A percentile compares a stretch with the other conserved stretches of the same genome.
These are phyloP conservation scores for Cyrtorhinus lividipennis DNA, from an alignment of 1,140 invertebrate species.

Conservation along the genomic window DNA sequence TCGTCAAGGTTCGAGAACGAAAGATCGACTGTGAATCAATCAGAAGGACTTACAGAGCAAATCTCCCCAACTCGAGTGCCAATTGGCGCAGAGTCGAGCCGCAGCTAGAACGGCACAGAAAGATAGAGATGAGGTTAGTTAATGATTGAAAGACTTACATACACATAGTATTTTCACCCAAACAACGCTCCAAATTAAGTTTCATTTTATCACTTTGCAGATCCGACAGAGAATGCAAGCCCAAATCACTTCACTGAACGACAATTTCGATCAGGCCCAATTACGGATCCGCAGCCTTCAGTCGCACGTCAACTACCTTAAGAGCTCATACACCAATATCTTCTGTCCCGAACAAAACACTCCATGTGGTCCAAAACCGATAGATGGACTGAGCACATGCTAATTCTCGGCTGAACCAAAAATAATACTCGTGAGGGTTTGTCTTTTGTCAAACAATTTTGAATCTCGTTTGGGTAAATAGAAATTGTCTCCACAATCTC, in stretches of 20 bases:
- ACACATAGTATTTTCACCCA: too few relatives aligned
- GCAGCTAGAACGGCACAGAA: constrained; percentile 44
- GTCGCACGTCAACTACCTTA: constrained; percentile 44
- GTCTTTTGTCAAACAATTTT: neutral
- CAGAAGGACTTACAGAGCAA: constrained; percentile 42
- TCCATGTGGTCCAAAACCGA: neutral
- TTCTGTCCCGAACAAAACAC: neutral
- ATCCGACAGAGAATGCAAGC: constrained; percentile 49
- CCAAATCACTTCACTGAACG: constrained; percentile 47
- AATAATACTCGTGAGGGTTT: too few relatives aligned
- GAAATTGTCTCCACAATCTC: neutral
- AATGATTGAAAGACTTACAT: too few relatives aligned
- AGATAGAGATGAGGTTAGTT: constrained; percentile 45
- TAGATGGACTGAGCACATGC: neutral
- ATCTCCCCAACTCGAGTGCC: constrained; percentile 45
- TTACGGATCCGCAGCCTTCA: constrained; percentile 44
- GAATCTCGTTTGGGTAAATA: neutral
- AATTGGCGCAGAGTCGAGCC: constrained; percentile 44
- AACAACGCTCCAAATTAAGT: neutral
- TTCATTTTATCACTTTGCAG: constrained; percentile 31
- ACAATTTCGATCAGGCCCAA: constrained; percentile 51
- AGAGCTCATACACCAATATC: constrained; percentile 33
- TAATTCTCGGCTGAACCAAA: neutral
- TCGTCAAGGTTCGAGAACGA: constrained; percentile 47
- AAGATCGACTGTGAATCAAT: constrained; percentile 48